A percentile compares a stretch with the other conserved stretches of the same genome.
Evolutionary conservation across 2,113 vertebrate genomes (phyloP).

Genomic region (Perccottus glenii): DNA sequence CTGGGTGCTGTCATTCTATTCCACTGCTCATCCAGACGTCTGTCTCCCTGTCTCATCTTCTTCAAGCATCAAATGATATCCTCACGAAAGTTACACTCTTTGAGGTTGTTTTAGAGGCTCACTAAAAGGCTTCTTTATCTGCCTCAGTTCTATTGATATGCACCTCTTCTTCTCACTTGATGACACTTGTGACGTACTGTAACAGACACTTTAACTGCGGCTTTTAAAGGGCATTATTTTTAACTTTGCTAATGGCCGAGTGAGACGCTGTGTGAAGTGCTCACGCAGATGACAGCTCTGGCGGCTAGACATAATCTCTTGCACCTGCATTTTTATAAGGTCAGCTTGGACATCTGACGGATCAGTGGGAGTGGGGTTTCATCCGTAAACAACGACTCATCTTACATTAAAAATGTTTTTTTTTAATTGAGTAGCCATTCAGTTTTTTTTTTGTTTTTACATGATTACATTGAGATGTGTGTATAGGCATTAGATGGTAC

Average conservation of each 20-base stretch:
- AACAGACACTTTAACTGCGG: neutral
- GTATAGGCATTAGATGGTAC: too few species aligned
- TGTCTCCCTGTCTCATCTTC: constrained; percentile 2
- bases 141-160: constrained; percentile 5
- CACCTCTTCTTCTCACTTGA: neutral
- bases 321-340: constrained; percentile 32
- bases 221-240: neutral
- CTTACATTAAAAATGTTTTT: too few species aligned
- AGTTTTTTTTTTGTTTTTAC: neutral
- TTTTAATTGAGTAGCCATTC: neutral
- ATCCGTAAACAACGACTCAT: neutral
- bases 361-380: constrained; percentile 15
- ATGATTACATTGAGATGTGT: too few species aligned
- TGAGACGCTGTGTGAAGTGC: constrained; percentile 1
- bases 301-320: constrained; percentile 28
- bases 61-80: constrained; percentile 10
- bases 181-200: constrained; percentile 1
- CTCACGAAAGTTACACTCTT: neutral
- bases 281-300: constrained; percentile 16
- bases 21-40: constrained; percentile 18
- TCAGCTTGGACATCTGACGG: constrained; percentile 29
- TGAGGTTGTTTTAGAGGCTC: constrained; percentile 6
- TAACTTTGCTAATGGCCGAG: neutral
- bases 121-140: too few species aligned
- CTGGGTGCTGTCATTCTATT: neutral